These are phyloP conservation scores for Acyrthosiphon pisum DNA, from an alignment of 1,140 invertebrate species.

Conservation along the genomic window DNA sequence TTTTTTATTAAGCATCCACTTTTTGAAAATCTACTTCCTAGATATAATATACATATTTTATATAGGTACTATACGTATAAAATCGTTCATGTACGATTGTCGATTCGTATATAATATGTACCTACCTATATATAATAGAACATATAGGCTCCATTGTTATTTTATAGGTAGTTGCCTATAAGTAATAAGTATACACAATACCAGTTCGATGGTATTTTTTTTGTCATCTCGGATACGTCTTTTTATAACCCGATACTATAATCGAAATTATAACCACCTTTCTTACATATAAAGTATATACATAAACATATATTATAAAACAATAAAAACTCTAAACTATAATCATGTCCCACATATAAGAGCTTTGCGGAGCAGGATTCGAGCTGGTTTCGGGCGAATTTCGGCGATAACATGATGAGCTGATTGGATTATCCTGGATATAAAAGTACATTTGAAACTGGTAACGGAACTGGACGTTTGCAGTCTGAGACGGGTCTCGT, in stretches of 20 bases:
- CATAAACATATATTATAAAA: too few relatives aligned
- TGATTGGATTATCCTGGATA: not conserved
- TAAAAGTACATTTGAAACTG: not conserved
- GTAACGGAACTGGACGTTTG: not conserved
- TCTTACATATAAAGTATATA: not conserved
- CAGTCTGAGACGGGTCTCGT: not conserved
- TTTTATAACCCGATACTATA: too few relatives aligned
- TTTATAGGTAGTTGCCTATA: too few relatives aligned
- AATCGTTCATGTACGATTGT: too few relatives aligned
- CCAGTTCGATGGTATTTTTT: not conserved
- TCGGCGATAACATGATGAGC: not conserved
- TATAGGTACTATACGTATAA: too few relatives aligned
- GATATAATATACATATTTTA: too few relatives aligned
- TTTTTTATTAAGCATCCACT: too few relatives aligned
- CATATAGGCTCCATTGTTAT: too few relatives aligned
- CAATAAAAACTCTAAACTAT: not conserved
- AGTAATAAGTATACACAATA: too few relatives aligned
- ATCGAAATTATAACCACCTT: not conserved
- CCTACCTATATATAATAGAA: too few relatives aligned
- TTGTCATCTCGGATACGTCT: not conserved
- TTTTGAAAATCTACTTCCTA: too few relatives aligned
- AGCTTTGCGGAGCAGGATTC: not conserved
- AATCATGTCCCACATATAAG: not conserved
- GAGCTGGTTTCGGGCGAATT: not conserved
- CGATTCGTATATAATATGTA: too few relatives aligned